Conservation (phyloP, 2,113 vertebrate species). For the Capreolus pygargus region DNA sequence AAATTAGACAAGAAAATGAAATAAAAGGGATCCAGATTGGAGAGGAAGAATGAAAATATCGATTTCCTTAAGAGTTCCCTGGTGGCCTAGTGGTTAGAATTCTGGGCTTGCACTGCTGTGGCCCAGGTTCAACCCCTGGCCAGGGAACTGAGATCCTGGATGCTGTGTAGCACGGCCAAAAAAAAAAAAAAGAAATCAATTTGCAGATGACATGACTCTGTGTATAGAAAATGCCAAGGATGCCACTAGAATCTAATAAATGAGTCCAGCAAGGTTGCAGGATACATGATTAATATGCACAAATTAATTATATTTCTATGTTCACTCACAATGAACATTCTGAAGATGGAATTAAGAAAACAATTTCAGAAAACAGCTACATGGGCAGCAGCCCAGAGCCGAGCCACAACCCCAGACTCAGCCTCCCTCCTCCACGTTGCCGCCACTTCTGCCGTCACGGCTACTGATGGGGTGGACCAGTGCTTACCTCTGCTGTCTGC, state of each 20-base stretch:
- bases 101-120: neutral
- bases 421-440: neutral
- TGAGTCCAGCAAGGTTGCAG: neutral
- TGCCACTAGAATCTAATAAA: neutral
- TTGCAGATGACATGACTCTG: neutral
- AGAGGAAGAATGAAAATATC: neutral
- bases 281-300: neutral
- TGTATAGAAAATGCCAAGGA: neutral
- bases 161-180: neutral
- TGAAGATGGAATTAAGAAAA: neutral
- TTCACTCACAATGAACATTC: neutral
- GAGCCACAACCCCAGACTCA: neutral
- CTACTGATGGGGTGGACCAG: conserved; percentile 90
- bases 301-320: neutral
- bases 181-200: neutral
- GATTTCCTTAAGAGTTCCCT: neutral
- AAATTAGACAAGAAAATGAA: neutral
- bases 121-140: neutral
- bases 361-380: neutral
- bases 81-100: neutral
- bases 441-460: conserved; percentile 73
- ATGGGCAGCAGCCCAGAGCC: neutral
- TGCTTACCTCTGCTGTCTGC: conserved; percentile 93
- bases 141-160: neutral
- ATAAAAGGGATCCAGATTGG: neutral